phyloP scores from a whole-genome alignment of 2,797 vertebrate species.

The Austrolebias charrua region DNA sequence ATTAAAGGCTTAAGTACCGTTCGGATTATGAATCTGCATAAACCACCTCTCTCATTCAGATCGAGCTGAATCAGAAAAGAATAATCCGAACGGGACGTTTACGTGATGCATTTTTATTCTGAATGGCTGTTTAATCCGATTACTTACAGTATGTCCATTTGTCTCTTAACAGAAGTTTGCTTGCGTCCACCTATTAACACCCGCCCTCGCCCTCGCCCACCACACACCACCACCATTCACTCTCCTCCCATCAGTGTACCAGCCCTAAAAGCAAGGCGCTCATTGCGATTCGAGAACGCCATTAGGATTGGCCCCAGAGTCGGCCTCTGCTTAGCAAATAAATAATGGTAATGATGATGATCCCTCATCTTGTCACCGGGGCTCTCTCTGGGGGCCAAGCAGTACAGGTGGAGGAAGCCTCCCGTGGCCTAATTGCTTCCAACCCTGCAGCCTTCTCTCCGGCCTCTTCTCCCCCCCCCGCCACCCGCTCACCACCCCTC shows the following conservation, averaged over 20 bases:
- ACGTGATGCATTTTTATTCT: no score
- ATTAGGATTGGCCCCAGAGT: constrained; percentile 81
- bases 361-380: constrained; percentile 83
- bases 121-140: no score
- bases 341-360: constrained; percentile 88
- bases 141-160: neutral
- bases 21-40: no score
- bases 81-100: no score
- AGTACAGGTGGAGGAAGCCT: constrained; percentile 75
- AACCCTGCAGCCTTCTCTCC: constrained; percentile 79
- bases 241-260: constrained; percentile 11
- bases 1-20: no score
- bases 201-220: neutral
- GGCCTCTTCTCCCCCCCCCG: constrained; percentile 49
- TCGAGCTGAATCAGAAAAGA: no score
- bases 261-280: constrained; percentile 61
- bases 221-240: neutral
- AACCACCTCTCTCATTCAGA: no score
- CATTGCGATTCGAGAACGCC: constrained; percentile 80
- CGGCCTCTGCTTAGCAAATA: constrained; percentile 84
- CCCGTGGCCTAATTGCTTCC: constrained; percentile 81
- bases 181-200: constrained; percentile 49
- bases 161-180: constrained; percentile 33
- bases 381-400: constrained; percentile 72
- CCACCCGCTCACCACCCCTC: constrained; percentile 17